Base-by-base conservation (phyloP, 2,888 invertebrate species). In the Tiliacea aurago region DNA sequence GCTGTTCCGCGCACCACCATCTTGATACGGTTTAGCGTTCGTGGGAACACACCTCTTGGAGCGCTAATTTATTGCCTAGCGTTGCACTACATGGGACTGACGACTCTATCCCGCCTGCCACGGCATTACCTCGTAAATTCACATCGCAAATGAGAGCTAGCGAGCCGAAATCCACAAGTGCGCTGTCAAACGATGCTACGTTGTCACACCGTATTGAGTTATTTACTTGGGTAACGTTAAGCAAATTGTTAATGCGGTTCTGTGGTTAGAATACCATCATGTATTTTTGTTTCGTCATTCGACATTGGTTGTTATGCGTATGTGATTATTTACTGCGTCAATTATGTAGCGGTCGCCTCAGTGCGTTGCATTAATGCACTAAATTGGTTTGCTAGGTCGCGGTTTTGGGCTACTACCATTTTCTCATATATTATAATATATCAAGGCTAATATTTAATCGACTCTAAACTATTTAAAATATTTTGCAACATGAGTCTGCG, bases 1-100 rank as follows among this genome's bases (percentile, higher is more conserved):
- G 86, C 81, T 88, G 90, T 92, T 88, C 90, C 88, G 78, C 80
- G 78, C 84, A 78, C 84, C 93, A 93, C 90, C 93, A 96, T 96
- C 96, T 95, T 94, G 96, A 96, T 96, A 95, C 91, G 90, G 94
- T 90, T 89, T 81, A 88, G 87, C 90, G 92, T 91, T 93, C 96
- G 96, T 95, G 95, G 95, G 96, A 96, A 94, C 92, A 93, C 91
- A 91, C 89, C 92, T 90, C 91, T 91, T 89, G 83, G 88, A 87
- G 89, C 86, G 91, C 94, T 95, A 95, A 96, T 96, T 95, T 96
- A 96, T 96, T 91, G 92, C 93, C 92, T 89, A 90, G 93, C 89
- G 88, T 88, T 91, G 90, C 85, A 91, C 92, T 94, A 93, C 95
- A 95, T 92, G 93, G 93, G 93, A 94, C 94, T 95, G 96, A 96